Conservation (phyloP, 2,113 vertebrate species). For the Prionailurus bengalensis region DNA sequence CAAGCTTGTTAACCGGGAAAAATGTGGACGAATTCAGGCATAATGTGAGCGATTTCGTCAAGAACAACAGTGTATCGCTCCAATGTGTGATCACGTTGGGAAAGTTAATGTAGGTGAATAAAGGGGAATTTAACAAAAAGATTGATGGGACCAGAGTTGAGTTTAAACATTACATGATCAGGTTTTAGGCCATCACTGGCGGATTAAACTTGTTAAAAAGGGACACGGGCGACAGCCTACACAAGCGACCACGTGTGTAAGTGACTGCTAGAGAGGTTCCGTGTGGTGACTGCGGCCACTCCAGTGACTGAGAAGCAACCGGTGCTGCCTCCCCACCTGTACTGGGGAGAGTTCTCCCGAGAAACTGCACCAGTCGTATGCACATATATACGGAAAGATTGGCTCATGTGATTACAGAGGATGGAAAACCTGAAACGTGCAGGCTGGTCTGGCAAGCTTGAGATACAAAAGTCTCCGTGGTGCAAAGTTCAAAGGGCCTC, state of each 20-base stretch:
- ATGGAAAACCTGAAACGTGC: no score
- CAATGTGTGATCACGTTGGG: neutral
- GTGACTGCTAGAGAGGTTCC: fast-evolving
- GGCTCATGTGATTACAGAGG: neutral
- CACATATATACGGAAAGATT: no score
- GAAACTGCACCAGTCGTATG: neutral
- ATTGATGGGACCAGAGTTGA: neutral
- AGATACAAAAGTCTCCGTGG: no score
- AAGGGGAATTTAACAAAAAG: neutral
- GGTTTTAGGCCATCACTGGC: no score
- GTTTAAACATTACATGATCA: neutral
- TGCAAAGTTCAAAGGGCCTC: no score
- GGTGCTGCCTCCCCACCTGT: fast-evolving
- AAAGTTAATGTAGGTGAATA: neutral
- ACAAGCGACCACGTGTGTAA: neutral
- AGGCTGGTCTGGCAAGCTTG: neutral
- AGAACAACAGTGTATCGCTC: fast-evolving
- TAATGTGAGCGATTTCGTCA: fast-evolving
- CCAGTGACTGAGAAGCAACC: neutral
- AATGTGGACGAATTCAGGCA: fast-evolving
- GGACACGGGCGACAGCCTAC: no score
- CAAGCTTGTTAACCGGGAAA: neutral
- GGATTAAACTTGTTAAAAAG: neutral
- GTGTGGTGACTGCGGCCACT: no score
- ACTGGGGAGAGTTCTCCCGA: neutral